Conservation (phyloP, 2,113 vertebrate genomes). For the Apodemus speciosus region DNA sequence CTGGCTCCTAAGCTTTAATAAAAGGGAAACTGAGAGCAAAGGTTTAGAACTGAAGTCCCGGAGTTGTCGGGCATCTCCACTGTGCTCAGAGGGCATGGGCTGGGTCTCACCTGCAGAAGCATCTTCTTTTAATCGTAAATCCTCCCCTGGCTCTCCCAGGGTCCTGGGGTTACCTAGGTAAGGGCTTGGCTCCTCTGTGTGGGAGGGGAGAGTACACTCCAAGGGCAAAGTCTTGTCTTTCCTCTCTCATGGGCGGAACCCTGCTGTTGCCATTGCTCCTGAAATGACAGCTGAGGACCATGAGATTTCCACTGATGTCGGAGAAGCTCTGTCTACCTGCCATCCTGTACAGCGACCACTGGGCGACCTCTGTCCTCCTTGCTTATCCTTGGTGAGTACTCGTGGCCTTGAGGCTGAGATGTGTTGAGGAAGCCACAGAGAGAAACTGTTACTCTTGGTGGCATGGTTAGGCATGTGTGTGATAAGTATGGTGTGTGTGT, state of each 20-base stretch:
- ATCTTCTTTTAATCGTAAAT: neutral
- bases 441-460: neutral
- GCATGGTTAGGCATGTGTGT: neutral
- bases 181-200: neutral
- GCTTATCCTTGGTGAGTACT: neutral
- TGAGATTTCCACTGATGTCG: neutral
- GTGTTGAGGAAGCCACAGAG: neutral
- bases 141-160: fast-evolving
- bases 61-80: neutral
- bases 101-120: neutral
- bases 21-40: neutral
- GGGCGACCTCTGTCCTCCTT: neutral
- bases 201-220: neutral
- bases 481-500: neutral
- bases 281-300: neutral
- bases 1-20: too few species aligned
- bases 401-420: neutral
- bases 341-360: fast-evolving
- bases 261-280: neutral
- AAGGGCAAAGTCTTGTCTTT: neutral
- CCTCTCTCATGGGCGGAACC: neutral
- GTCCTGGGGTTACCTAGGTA: neutral
- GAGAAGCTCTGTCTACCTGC: neutral
- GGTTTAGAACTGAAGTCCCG: neutral
- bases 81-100: neutral